Conservation (phyloP, 2,113 vertebrate species). For the Aix galericulata region DNA sequence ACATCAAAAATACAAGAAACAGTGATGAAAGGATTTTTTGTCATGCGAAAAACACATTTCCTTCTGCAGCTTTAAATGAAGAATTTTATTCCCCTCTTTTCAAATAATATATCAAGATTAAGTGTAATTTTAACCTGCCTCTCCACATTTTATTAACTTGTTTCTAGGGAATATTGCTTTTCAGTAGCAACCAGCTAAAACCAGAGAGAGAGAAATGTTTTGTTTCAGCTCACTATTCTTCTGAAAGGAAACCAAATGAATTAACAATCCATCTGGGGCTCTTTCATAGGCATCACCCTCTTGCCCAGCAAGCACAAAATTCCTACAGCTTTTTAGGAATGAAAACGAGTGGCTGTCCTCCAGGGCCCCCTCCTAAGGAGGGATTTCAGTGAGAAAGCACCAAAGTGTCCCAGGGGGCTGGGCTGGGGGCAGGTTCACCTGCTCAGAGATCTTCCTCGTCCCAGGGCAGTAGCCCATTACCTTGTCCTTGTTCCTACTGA, state of each 20-base stretch:
- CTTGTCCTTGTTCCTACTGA: background rate
- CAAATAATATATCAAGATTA: background rate
- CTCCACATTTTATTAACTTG: background rate
- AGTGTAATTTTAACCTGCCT: background rate
- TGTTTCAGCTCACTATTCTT: background rate
- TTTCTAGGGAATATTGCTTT: slow-evolving; percentile 3
- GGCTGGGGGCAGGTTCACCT: background rate
- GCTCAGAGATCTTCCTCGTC: background rate
- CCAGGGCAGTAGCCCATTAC: rapidly evolving
- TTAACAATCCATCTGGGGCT: background rate
- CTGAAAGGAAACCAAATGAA: background rate
- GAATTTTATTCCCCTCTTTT: background rate
- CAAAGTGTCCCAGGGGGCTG: background rate
- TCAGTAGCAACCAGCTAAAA: background rate
- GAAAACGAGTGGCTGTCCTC: background rate
- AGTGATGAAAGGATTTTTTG: background rate
- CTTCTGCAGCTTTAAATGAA: background rate
- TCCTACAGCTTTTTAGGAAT: background rate
- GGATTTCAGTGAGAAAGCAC: background rate
- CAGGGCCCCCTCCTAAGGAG: background rate
- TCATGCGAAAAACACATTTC: background rate
- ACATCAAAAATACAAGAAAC: background rate
- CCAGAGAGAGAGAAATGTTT: background rate
- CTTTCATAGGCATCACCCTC: background rate
- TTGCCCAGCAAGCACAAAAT: background rate